phyloP scores from a whole-genome alignment of 2,888 invertebrate species.

The Sialis fuliginosa region DNA sequence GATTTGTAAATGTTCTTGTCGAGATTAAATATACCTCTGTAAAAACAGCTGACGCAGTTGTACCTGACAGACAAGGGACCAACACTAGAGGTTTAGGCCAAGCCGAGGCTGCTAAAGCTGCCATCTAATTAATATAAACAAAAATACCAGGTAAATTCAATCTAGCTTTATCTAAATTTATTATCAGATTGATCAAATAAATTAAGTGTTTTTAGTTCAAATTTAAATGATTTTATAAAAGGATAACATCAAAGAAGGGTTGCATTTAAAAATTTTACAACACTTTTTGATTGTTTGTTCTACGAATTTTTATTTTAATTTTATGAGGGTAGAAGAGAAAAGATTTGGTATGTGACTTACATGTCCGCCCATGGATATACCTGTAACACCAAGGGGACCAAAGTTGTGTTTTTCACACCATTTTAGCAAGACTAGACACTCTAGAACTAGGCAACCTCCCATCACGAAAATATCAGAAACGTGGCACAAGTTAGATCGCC shows the following conservation, averaged over 20 bases:
- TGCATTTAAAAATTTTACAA: too few species aligned
- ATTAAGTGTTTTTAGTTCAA: background rate
- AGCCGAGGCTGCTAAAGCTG: constrained; percentile 87
- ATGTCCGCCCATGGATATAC: constrained; percentile 96
- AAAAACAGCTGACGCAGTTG: constrained; percentile 90
- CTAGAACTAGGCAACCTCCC: constrained; percentile 92
- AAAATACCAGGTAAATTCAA: too few species aligned
- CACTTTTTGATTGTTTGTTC: too few species aligned
- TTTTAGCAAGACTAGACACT: constrained; percentile 77
- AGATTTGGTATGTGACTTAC: constrained; percentile 36
- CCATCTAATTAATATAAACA: constrained; percentile 53
- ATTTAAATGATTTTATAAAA: background rate
- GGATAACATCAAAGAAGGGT: background rate
- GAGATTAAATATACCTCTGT: constrained; percentile 46
- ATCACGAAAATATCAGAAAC: constrained; percentile 97
- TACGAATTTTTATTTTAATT: background rate
- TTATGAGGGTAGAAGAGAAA: constrained; percentile 1
- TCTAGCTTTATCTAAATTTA: too few species aligned
- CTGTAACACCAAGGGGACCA: constrained; percentile 86
- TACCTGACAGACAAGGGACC: constrained; percentile 94
- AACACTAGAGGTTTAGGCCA: constrained; percentile 89
- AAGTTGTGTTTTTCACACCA: constrained; percentile 87
- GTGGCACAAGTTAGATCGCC: constrained; percentile 80
- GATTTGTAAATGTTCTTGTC: too few species aligned
- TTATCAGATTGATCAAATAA: too few species aligned